Base-by-base conservation (phyloP, 2,113 vertebrate species). In the Aepyceros melampus region DNA sequence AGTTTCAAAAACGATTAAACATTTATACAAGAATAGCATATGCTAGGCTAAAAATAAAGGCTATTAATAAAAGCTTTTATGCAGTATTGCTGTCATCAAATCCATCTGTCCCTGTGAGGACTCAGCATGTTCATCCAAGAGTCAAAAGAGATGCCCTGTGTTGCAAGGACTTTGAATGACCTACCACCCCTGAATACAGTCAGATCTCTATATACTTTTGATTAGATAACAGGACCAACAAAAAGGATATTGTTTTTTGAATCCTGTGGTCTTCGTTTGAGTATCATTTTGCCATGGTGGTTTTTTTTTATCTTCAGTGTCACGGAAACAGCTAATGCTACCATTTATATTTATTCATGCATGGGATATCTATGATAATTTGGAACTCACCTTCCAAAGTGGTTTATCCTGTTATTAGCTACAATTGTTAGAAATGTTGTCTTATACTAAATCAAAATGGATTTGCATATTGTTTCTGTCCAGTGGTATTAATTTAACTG, bases 1-100 rank as follows among this genome's bases (percentile, higher is more conserved):
- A 97, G 91, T 97, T 98, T 97, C 96, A 60, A 87, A 98, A 97
- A 86, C 0, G 43, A 97, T 98, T 97, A 98, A 98, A 97, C 96
- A 97, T 97, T 98, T 97, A 96, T 96, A 96, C 89, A 97, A 98
- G 98, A 98, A 98, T 98, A 98, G 96, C 98, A 98, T 98, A 97
- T 98, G 98, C 89, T 98, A 53, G 56, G 87, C 98, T 98, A 98
- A 98, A 98, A 98, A 98, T 98, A 98, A 97, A 96, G 87, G 95
- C 96, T 98, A 98, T 98, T 98, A 98, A 98, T 98, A 98, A 96
- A 96, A 97, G 84, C 93, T 92, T 97, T 76, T 96, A 82, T 96
- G 64, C 89, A 97, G 93, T 93, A 83, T 85, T 97, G 87, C 98
- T 98, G 97, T 98, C 98, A 98, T 96, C 97, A 96, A 95, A 97